phyloP scores from a whole-genome alignment of 2,888 invertebrate species.

The Heteromyza rotundicornis region DNA sequence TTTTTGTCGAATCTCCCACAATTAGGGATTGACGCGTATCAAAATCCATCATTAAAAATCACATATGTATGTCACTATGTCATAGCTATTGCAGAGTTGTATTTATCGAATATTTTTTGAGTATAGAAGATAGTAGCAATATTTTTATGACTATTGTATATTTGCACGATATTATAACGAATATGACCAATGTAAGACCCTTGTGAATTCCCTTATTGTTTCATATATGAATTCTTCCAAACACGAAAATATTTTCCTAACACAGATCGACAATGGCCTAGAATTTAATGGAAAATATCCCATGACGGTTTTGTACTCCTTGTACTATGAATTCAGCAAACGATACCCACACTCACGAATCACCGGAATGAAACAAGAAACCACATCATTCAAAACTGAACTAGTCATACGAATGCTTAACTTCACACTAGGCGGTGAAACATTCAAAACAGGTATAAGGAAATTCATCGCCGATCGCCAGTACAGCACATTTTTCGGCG shows the following conservation, averaged over 20 bases:
- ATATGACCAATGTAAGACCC: too few species aligned
- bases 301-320: slow-evolving; percentile 77
- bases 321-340: slow-evolving; percentile 82
- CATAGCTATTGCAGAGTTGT: too few species aligned
- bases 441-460: slow-evolving; percentile 76
- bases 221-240: too few species aligned
- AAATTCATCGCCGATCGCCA: slow-evolving; percentile 73
- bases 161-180: too few species aligned
- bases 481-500: slow-evolving; percentile 77
- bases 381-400: slow-evolving; percentile 77
- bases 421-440: slow-evolving; percentile 78
- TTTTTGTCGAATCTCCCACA: too few species aligned
- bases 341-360: slow-evolving; percentile 79
- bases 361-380: slow-evolving; percentile 75
- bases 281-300: slow-evolving; percentile 83
- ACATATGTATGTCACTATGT: too few species aligned
- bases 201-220: too few species aligned
- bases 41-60: too few species aligned
- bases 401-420: slow-evolving; percentile 89
- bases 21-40: too few species aligned
- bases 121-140: too few species aligned
- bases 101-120: too few species aligned
- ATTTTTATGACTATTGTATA: too few species aligned
- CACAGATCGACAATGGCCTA: slow-evolving; percentile 74
- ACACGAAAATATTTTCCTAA: slow-evolving; percentile 18